Evolutionary conservation across 2,797 vertebrate genomes (phyloP).

Genomic region (Menidia menidia): DNA sequence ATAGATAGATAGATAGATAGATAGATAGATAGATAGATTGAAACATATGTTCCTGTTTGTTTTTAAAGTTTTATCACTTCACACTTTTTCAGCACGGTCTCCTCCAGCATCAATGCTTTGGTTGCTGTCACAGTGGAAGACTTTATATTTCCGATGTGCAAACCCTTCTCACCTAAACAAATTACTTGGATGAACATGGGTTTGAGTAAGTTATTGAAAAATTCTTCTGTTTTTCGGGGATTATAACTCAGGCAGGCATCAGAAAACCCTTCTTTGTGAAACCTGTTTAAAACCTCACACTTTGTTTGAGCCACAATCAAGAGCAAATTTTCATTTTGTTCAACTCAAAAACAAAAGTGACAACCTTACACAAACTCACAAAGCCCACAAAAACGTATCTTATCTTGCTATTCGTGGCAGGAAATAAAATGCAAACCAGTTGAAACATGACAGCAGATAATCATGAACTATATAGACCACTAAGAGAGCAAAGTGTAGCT

Average conservation of each 20-base stretch:
- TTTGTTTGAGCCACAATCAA: too few species aligned
- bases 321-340: not conserved
- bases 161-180: conserved; percentile 75
- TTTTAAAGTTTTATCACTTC: conserved; percentile 14
- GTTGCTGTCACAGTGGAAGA: conserved; percentile 88
- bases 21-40: too few species aligned
- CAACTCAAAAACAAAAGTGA: not conserved
- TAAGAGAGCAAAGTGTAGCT: not conserved
- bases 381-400: conserved; percentile 3
- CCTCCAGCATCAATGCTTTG: conserved; percentile 89
- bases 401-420: conserved; percentile 29
- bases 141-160: conserved; percentile 78
- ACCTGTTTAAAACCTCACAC: too few species aligned
- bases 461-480: not conserved
- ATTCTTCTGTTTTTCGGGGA: not conserved
- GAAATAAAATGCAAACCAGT: not conserved
- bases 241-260: too few species aligned
- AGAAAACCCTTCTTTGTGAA: not conserved
- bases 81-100: conserved; percentile 83
- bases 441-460: not conserved
- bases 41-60: conserved; percentile 1
- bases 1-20: too few species aligned
- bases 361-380: not conserved
- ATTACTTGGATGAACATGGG: conserved; percentile 85
- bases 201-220: conserved; percentile 79